Percentiles rank a stretch among this genome's conserved stretches.
These are phyloP conservation scores for Neoniphon sammara DNA, from an alignment of 2,797 vertebrate genomes.

Conservation along the genomic window DNA sequence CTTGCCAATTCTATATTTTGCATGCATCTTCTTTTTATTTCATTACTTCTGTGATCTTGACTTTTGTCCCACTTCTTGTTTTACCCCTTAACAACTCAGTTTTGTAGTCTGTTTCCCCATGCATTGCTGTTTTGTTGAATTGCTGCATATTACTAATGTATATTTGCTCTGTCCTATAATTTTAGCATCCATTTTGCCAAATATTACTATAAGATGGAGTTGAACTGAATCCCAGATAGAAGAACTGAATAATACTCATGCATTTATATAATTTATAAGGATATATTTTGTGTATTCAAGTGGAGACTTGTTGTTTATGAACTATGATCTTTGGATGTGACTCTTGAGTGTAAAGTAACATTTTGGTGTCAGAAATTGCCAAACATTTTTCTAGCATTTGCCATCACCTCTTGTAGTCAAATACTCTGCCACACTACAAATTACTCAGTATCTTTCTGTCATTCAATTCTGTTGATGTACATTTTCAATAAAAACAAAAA, in stretches of 20 bases:
- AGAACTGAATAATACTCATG: constrained; percentile 75
- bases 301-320: constrained; percentile 84
- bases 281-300: constrained; percentile 88
- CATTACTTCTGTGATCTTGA: constrained; percentile 67
- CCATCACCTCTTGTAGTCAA: constrained; percentile 73
- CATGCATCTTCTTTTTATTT: constrained; percentile 75
- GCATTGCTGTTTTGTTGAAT: constrained; percentile 69
- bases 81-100: constrained; percentile 55
- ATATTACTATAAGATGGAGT: constrained; percentile 76
- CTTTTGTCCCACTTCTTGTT: constrained; percentile 67
- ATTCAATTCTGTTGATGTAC: constrained; percentile 84
- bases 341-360: constrained; percentile 79
- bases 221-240: constrained; percentile 75
- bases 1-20: constrained; percentile 75
- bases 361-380: constrained; percentile 77
- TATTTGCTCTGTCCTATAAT: constrained; percentile 71
- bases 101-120: constrained; percentile 58
- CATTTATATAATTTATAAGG: constrained; percentile 88
- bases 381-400: constrained; percentile 81
- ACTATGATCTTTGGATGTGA: constrained; percentile 79
- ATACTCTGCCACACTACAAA: constrained; percentile 72
- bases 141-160: constrained; percentile 73
- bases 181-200: constrained; percentile 79
- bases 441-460: constrained; percentile 78
- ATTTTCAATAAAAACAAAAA: constrained; percentile 87